Evolutionary conservation across 2,797 vertebrate genomes (phyloP).

Genomic region (Lates japonicus): DNA sequence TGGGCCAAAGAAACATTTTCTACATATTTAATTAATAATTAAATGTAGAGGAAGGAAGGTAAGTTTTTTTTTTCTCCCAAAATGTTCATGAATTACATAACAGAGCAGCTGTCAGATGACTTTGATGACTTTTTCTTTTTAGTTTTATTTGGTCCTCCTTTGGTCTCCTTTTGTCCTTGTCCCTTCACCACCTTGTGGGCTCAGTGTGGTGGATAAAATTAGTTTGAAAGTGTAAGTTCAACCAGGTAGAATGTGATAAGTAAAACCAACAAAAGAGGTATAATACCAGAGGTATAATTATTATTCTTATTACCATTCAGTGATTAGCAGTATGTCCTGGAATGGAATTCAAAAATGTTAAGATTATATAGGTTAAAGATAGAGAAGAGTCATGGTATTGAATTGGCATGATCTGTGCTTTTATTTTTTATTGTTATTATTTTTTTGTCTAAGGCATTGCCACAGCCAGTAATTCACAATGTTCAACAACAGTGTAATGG

Average conservation of each 20-base stretch:
- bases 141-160: slow-evolving; percentile 14
- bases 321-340: not conserved
- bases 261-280: not conserved
- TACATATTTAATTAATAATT: slow-evolving; percentile 75
- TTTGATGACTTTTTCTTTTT: slow-evolving; percentile 41
- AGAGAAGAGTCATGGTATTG: not conserved
- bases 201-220: not conserved
- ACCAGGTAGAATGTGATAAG: not conserved
- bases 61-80: slow-evolving; percentile 33
- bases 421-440: not conserved
- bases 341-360: not conserved
- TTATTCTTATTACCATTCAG: not conserved
- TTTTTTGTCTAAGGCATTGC: not conserved
- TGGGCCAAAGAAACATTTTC: slow-evolving; percentile 84
- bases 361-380: not conserved
- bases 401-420: not conserved
- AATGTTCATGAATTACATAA: slow-evolving; percentile 50
- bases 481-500: not conserved
- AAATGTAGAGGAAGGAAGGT: slow-evolving; percentile 65
- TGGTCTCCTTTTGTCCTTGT: slow-evolving; percentile 45
- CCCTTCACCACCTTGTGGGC: slow-evolving; percentile 3
- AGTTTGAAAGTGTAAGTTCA: not conserved
- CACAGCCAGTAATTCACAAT: not conserved
- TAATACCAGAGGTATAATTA: not conserved
- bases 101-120: slow-evolving; percentile 68